Base-by-base conservation (phyloP, 2,113 vertebrate species). In the Mionectes macconnelli region DNA sequence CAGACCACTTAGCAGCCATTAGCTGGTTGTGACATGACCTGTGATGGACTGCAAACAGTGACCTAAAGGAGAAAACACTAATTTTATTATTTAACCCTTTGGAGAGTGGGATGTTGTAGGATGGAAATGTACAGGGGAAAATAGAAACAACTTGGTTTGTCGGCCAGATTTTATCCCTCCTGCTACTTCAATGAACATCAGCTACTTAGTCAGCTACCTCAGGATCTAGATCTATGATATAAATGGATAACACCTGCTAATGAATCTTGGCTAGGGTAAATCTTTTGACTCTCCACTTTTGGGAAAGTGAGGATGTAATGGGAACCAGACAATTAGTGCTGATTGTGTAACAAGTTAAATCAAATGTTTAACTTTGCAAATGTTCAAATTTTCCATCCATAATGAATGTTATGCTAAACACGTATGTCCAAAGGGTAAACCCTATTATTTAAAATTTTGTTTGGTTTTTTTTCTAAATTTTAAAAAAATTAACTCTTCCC, bases 1-100 rank as follows among this genome's bases (percentile, higher is more conserved):
- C 69, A 78, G 52, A 66, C 28, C 88, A 79, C 93, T 95, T 81
- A 96, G 69, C 87, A 93, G 79, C 87, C 92, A 40, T 86, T 70
- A 84, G 75, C 75, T 89, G 68, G 12, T 59, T 80, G 60, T 75
- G 40, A 40, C 47, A 70, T 72, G 86, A 84, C 68, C 79, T 53
- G 76, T 92, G n/a, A 85, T 49, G 37, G 83, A 88, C 28, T 69
- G 22, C 3, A 5, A 94, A 31, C 53, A 75, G 37, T 57, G 72
- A 76, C 40, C 72, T 64, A 62, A 60, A 74, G 22, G 17, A 70
- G 27, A 80, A 90, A 91, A 16, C 19, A 56, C 21, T 57, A 14
- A 24, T 50, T 60, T 52, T 80, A 27, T 53, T 87, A 31, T 78
- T 94, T 87, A 93, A 64, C 52, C n/a, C n/a, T 30, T 45, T 52